phyloP scores from a whole-genome alignment of 2,113 vertebrate species.

The Amphiprion percula region DNA sequence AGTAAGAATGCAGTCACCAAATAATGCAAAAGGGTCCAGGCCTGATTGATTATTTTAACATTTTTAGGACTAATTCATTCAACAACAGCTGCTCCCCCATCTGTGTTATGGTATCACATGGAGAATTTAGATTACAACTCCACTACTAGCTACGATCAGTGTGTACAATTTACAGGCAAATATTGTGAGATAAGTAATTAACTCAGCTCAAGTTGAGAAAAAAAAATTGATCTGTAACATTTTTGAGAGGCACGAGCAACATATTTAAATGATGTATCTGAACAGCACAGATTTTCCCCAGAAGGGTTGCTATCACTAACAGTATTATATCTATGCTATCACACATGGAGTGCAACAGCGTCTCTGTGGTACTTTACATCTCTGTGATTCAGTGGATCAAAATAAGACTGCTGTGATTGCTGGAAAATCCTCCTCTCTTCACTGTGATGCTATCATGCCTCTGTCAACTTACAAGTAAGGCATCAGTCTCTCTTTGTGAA shows the following conservation, averaged over 20 bases:
- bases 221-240: neutral
- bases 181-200: slow-evolving; percentile 13
- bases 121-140: slow-evolving; percentile 11
- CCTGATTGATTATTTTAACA: slow-evolving; percentile 18
- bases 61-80: slow-evolving; percentile 21
- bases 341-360: neutral
- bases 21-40: slow-evolving; percentile 1
- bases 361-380: slow-evolving; percentile 14
- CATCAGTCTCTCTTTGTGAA: slow-evolving; percentile 54
- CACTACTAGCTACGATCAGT: neutral
- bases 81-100: slow-evolving; percentile 51
- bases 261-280: neutral
- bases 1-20: slow-evolving; percentile 13
- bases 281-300: no score
- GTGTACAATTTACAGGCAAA: slow-evolving; percentile 10
- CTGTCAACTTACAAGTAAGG: slow-evolving; percentile 46
- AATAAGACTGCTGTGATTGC: slow-evolving; percentile 10
- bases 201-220: slow-evolving; percentile 2
- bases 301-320: neutral
- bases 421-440: slow-evolving; percentile 28
- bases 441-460: slow-evolving; percentile 32
- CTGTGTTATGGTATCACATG: slow-evolving; percentile 31
- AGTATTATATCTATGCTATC: neutral
- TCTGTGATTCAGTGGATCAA: slow-evolving; percentile 9
- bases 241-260: neutral